A percentile compares a stretch with the other conserved stretches of the same genome.
These are phyloP conservation scores for Hemithea aestivaria DNA, from an alignment of 2,888 invertebrate genomes.

Conservation along the genomic window DNA sequence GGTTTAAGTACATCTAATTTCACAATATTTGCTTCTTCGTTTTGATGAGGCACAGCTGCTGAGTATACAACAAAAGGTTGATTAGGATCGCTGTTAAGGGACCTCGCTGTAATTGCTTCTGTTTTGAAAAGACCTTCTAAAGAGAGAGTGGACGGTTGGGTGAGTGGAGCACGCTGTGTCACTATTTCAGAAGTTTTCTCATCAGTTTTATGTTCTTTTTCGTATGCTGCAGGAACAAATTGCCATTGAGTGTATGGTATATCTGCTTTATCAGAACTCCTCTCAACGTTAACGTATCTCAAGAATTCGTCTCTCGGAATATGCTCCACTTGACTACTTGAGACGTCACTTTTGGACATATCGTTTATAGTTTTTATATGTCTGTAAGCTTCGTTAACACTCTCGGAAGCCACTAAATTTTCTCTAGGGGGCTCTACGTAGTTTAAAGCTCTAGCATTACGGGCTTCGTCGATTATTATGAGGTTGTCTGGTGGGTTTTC, in stretches of 20 bases:
- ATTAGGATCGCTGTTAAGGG: constrained; percentile 42
- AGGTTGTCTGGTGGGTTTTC: constrained; percentile 71
- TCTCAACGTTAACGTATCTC: constrained; percentile 62
- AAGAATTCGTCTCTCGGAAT: constrained; percentile 57
- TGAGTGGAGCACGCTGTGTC: constrained; percentile 56
- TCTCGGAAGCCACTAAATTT: constrained; percentile 71
- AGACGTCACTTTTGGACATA: constrained; percentile 29
- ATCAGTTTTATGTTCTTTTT: constrained; percentile 56
- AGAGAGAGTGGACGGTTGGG: constrained; percentile 82
- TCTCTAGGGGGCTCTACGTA: constrained; percentile 62
- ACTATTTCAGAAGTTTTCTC: constrained; percentile 61
- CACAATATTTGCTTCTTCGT: constrained; percentile 53
- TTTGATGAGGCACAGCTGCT: constrained; percentile 50
- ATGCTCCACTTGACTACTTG: constrained; percentile 48
- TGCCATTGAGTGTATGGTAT: constrained; percentile 55
- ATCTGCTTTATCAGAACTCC: constrained; percentile 44
- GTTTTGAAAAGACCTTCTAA: constrained; percentile 83
- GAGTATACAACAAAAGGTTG: constrained; percentile 73
- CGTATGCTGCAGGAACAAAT: constrained; percentile 72
- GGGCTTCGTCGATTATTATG: constrained; percentile 71
- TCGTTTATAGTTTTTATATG: constrained; percentile 46
- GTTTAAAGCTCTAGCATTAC: constrained; percentile 68
- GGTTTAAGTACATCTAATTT: constrained; percentile 55
- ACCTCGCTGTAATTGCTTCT: constrained; percentile 55
- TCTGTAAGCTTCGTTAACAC: constrained; percentile 71